Evolutionary conservation across 2,888 invertebrate species (phyloP).

Genomic region (Nemapogon koenigi): DNA sequence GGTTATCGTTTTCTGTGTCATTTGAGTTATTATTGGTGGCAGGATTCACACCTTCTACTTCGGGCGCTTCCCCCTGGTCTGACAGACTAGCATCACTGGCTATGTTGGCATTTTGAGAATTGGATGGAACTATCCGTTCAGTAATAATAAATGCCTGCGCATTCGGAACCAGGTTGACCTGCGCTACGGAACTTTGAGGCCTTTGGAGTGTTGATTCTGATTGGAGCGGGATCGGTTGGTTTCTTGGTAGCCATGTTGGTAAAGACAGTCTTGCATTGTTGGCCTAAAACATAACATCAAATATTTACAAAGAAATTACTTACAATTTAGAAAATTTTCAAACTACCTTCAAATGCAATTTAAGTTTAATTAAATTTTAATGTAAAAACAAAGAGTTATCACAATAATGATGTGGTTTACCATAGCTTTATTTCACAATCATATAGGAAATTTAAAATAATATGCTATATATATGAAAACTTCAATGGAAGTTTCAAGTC

Average conservation of each 20-base stretch:
- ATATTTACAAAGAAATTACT: no score
- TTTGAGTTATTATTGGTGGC: constrained; percentile 54
- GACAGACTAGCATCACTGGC: constrained; percentile 42
- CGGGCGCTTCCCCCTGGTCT: constrained; percentile 31
- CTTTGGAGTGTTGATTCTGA: constrained; percentile 26
- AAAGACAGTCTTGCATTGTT: constrained; percentile 49
- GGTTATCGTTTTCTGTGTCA: constrained; percentile 50
- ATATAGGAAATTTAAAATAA: no score
- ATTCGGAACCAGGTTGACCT: constrained; percentile 36
- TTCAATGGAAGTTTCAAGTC: no score
- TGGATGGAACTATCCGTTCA: constrained; percentile 28
- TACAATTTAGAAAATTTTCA: neutral
- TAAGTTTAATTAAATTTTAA: no score
- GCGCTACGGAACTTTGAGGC: constrained; percentile 51
- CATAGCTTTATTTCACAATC: no score
- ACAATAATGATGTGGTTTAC: no score
- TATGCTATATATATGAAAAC: no score
- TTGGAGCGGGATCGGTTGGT: constrained; percentile 40
- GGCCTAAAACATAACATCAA: constrained; percentile 28
- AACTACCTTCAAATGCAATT: neutral
- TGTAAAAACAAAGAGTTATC: no score
- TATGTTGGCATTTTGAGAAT: no score
- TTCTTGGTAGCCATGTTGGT: constrained; percentile 51
- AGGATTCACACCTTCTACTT: constrained; percentile 50
- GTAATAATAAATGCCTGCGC: constrained; percentile 41